Evolutionary conservation across 2,113 vertebrate species (phyloP).

Genomic region (Steatornis caripensis): DNA sequence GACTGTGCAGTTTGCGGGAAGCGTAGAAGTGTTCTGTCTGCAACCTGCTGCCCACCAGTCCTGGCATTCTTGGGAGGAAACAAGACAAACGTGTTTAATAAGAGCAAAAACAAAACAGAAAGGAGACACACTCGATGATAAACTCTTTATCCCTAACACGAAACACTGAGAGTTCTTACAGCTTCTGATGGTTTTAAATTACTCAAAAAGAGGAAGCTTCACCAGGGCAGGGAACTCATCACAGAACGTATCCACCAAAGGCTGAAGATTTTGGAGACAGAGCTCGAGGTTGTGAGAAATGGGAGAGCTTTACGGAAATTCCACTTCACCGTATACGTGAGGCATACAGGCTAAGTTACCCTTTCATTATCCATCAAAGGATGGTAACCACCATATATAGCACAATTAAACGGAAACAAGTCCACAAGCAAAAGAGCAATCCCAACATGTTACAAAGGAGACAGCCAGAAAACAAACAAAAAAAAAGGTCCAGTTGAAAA

Average conservation of each 20-base stretch:
- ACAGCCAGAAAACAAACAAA: neutral
- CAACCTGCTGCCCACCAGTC: conserved; percentile 68
- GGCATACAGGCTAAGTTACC: neutral
- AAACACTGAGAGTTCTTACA: neutral
- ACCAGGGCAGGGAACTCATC: neutral
- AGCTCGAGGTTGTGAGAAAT: neutral
- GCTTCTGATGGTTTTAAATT: neutral
- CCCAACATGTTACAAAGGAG: neutral
- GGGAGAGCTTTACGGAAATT: neutral
- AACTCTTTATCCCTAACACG: neutral
- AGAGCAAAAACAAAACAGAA: neutral
- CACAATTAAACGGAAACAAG: neutral
- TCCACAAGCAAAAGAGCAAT: neutral
- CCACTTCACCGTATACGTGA: neutral
- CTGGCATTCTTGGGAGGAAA: conserved; percentile 64
- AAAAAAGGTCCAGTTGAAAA: neutral
- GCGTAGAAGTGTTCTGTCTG: conserved; percentile 55
- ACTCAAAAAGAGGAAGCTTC: neutral
- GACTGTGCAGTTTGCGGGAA: conserved; percentile 68
- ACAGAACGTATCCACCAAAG: neutral
- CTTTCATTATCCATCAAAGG: neutral
- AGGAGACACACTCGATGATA: neutral
- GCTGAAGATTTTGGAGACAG: neutral
- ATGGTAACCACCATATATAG: neutral
- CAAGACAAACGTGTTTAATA: neutral